A percentile compares a stretch with the other conserved stretches of the same genome.
Evolutionary conservation across 1,140 invertebrate genomes (phyloP).

Genomic region (Episyrphus balteatus): DNA sequence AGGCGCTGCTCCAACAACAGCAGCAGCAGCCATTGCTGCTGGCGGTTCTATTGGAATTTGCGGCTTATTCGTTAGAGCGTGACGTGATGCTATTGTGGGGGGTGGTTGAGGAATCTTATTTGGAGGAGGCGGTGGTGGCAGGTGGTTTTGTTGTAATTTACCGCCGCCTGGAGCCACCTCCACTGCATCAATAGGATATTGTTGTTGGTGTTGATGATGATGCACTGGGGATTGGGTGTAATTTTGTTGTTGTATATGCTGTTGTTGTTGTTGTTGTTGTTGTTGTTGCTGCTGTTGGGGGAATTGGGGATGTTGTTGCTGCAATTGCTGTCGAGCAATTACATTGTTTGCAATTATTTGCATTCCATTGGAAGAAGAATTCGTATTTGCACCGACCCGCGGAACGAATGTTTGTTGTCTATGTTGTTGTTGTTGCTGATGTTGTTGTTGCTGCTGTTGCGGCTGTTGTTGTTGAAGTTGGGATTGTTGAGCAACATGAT

Average conservation of each 20-base stretch:
- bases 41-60: conserved; percentile 1
- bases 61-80: conserved; percentile 25
- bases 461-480: conserved; percentile 17
- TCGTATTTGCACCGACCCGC: conserved; percentile 29
- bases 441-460: conserved; percentile 11
- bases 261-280: conserved; percentile 14
- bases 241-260: conserved; percentile 2
- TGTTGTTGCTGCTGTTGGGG: conserved; percentile 11
- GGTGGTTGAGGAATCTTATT: no score
- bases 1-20: conserved; percentile 3
- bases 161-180: conserved; percentile 18
- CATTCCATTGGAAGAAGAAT: neutral
- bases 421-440: conserved; percentile 18
- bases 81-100: conserved; percentile 23
- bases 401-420: conserved; percentile 28
- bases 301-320: conserved; percentile 13
- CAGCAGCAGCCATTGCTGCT: neutral
- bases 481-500: conserved; percentile 8
- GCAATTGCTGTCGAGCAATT: conserved; percentile 7
- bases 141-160: conserved; percentile 13
- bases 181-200: conserved; percentile 8
- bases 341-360: neutral
- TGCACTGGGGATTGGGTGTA: conserved; percentile 7
- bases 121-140: conserved; percentile 1
- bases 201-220: conserved; percentile 11